Evolutionary conservation across 2,113 vertebrate species (phyloP).

Genomic region (Vireo altiloquus): DNA sequence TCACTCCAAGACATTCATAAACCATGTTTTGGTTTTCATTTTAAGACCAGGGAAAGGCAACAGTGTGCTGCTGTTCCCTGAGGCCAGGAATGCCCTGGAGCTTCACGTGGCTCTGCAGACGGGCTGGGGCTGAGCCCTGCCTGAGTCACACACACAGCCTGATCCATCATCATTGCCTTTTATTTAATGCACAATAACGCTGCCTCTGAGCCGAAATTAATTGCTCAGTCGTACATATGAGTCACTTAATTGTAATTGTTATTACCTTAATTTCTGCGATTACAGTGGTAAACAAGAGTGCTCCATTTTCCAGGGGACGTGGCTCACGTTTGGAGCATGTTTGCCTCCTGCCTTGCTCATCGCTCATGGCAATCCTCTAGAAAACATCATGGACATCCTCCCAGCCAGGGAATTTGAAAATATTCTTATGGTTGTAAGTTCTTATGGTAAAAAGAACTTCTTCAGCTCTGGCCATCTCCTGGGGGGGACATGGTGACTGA

Average conservation of each 20-base stretch:
- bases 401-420: not conserved
- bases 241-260: slow-evolving; percentile 50
- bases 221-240: slow-evolving; percentile 5
- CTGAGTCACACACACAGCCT: not conserved
- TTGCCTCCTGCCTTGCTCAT: not conserved
- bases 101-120: not conserved
- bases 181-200: slow-evolving; percentile 8
- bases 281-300: slow-evolving; percentile 6
- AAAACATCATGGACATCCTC: not conserved
- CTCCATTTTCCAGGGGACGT: not conserved
- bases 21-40: too few relatives aligned
- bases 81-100: too few relatives aligned
- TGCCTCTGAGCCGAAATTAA: slow-evolving; percentile 26
- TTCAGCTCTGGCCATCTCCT: not conserved
- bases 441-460: not conserved
- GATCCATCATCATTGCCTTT: not conserved
- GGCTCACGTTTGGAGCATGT: not conserved
- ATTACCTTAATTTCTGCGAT: slow-evolving; percentile 47
- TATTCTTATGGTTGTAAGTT: not conserved
- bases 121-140: not conserved
- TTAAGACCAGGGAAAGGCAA: too few relatives aligned
- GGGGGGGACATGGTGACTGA: not conserved
- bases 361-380: not conserved
- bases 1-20: too few relatives aligned
- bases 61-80: too few relatives aligned